Base-by-base conservation (phyloP, 2,113 vertebrate species). In the Rhinolophus sinicus region DNA sequence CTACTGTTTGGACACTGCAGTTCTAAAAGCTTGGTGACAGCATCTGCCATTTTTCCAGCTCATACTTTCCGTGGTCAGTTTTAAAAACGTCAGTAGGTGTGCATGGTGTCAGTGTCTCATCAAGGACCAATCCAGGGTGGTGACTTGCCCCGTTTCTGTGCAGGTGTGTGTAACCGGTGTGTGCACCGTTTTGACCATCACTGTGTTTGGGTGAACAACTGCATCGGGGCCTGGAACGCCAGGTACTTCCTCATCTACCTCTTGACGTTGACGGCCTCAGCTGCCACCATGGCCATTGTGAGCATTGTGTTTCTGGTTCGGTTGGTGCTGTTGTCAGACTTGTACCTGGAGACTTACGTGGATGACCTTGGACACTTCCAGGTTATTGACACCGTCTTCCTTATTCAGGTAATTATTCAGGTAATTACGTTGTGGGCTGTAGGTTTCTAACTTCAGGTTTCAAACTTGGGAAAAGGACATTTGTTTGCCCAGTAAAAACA, bases 131-230 rank as follows among this genome's bases (percentile, higher is more conserved):
- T 12, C 5, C 6, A 0, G 38, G 1, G 0, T 3, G 52, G 6
- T 70, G 60, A 9, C n/a, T 4, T 44, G 7, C n/a, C 52, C 75
- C 11, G 1, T 30, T 77, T 64, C 85, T 38, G 2, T 18, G 4
- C 90, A 99, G 99, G 99, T 13, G 97, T 99, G 35, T 99, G 99
- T 96, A 67, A 99, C 67, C 72, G 88, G 30, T 99, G 99, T 0
- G 99, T 99, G 12, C 99, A 99, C 44, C 99, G 99, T 24, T 99
- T 99, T 0, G 99, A 99, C 96, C 99, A 99, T 97, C 99, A 99
- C 98, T 99, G 99, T 0, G 98, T 99, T 38, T 99, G 99, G 99
- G 99, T 99, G 88, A 99, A 99, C 98, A 99, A 99, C 98, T 99
- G 99, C 98, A 98, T 99, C 0, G 99, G 99, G 0, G 99, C 99